phyloP scores from a whole-genome alignment of 2,113 vertebrate species.

The Chloroceryle aenea region DNA sequence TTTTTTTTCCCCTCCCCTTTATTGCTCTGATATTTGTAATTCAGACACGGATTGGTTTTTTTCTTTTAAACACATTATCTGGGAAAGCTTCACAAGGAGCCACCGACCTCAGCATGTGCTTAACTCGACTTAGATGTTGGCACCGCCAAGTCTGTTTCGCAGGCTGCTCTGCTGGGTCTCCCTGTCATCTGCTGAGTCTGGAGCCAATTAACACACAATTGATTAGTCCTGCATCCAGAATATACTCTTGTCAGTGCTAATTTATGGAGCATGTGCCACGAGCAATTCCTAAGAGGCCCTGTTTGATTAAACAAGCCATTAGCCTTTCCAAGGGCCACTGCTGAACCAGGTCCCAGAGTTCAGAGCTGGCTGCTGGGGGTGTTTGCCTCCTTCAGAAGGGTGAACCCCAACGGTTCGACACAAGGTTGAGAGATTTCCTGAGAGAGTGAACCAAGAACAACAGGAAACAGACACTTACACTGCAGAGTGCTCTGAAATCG shows the following conservation, averaged over 20 bases:
- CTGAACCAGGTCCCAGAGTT: not conserved
- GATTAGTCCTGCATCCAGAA: not conserved
- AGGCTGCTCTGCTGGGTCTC: not conserved
- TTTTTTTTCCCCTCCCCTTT: not conserved
- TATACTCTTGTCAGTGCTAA: not conserved
- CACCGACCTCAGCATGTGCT: not conserved
- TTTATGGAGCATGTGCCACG: not conserved
- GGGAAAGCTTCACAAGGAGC: not conserved
- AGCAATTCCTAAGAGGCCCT: not conserved
- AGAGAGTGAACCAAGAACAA: not conserved
- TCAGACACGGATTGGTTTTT: not conserved
- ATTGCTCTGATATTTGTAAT: not conserved
- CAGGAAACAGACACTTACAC: not conserved
- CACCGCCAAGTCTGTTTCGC: not conserved
- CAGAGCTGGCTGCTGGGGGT: not conserved
- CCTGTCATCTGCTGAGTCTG: not conserved
- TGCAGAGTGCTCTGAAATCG: not conserved
- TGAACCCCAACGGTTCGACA: not conserved
- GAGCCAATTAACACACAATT: not conserved
- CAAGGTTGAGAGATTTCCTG: not conserved
- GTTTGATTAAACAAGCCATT: not conserved
- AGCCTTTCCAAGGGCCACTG: not conserved
- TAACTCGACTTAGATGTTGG: not conserved
- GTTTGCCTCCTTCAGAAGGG: not conserved
- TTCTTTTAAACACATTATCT: not conserved